Conservation (phyloP, 2,113 vertebrate species). For the Cavia porcellus region DNA sequence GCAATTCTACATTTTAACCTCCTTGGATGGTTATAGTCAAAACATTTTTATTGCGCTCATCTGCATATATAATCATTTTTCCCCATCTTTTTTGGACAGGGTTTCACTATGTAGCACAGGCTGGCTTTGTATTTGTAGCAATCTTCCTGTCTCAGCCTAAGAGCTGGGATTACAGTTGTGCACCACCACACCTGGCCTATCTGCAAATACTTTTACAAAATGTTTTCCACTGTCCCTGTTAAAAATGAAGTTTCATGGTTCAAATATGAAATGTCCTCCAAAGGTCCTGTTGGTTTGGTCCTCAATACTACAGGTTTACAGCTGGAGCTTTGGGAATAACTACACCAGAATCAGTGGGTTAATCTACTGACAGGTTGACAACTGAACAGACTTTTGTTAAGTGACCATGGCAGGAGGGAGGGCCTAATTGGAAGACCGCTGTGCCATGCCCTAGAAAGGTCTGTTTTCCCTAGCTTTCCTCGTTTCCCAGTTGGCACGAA, state of each 20-base stretch:
- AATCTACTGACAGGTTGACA: neutral
- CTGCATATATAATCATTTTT: neutral
- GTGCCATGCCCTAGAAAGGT: neutral
- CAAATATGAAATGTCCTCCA: neutral
- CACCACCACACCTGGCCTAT: neutral
- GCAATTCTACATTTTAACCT: conserved; percentile 26
- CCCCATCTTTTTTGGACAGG: too few relatives aligned
- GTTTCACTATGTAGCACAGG: too few relatives aligned
- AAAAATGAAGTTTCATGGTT: neutral
- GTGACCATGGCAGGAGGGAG: neutral
- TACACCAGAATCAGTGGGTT: neutral
- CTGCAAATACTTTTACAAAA: neutral
- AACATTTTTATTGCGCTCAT: neutral
- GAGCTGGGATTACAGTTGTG: too few relatives aligned
- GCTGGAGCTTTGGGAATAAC: neutral
- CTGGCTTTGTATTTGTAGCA: too few relatives aligned
- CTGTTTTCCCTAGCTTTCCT: neutral
- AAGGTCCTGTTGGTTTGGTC: neutral
- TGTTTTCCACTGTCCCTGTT: neutral
- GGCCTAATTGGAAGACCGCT: neutral
- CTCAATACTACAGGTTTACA: neutral
- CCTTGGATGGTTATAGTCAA: conserved; percentile 22
- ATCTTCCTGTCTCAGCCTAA: too few relatives aligned
- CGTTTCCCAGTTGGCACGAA: neutral
- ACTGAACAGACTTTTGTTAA: neutral